phyloP scores from a whole-genome alignment of 2,888 invertebrate genomes.

The Meteorus colon region DNA sequence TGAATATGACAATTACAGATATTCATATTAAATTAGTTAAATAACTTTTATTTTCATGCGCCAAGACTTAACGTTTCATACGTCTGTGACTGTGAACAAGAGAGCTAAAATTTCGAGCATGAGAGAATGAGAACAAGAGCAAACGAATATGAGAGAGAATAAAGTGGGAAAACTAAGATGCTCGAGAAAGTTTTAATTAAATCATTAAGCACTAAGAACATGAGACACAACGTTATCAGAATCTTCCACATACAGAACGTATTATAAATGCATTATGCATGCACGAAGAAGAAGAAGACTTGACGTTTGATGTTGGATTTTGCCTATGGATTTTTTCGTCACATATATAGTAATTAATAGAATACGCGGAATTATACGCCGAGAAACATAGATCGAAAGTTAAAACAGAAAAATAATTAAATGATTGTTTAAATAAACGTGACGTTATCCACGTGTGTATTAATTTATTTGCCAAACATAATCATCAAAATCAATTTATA shows the following conservation, averaged over 20 bases:
- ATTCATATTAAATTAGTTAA: conserved; percentile 1
- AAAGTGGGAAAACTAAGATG: conserved; percentile 39
- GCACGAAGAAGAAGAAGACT: conserved; percentile 26
- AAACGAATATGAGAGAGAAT: conserved; percentile 28
- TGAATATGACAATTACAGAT: not conserved
- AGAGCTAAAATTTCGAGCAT: conserved; percentile 27
- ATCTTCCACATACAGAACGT: conserved; percentile 43
- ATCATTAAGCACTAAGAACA: conserved; percentile 39
- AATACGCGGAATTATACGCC: conserved; percentile 4
- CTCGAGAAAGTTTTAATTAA: conserved; percentile 41
- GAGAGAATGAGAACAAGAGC: conserved; percentile 33
- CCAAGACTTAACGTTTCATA: conserved; percentile 3
- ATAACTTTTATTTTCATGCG: not conserved
- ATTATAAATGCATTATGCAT: conserved; percentile 46
- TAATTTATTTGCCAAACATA: not conserved
- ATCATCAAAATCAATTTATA: not conserved
- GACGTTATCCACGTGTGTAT: conserved; percentile 21
- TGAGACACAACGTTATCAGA: conserved; percentile 42
- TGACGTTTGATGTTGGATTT: conserved; percentile 12
- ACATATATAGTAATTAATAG: not conserved
- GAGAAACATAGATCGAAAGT: conserved; percentile 22
- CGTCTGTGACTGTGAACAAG: not conserved
- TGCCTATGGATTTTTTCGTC: conserved; percentile 29
- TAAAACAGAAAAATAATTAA: conserved; percentile 12
- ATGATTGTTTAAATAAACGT: conserved; percentile 4